Evolutionary conservation across 1,140 invertebrate species (phyloP), one percentile per base, ranked within the genome.

Genomic region (Orussus abietinus): DNA sequence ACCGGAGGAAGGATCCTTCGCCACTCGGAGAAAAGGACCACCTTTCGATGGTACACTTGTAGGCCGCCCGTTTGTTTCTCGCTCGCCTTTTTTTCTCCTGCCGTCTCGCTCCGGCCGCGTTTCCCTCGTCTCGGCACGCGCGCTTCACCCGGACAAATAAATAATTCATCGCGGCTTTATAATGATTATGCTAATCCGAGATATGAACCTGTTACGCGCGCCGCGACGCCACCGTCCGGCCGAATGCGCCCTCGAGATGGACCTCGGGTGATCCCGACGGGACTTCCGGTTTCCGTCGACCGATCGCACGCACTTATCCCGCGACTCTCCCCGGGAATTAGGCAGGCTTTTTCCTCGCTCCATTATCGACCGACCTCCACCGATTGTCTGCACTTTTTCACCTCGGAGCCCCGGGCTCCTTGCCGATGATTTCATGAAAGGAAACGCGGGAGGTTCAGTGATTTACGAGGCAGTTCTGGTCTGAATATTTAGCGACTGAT

Each of bases 91-190:
- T 42, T 38, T 45, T 28, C 20, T 37, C 20, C 4, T 14, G 40
- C 20, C 30, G 20, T 40, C 13, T 4, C 22, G 14, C 34, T 25
- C 35, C 20, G 5, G n/a, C 26, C 11, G 10, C 17, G 26, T 34
- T 32, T 26, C 6, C 15, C 21, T 11, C 13, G 15, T 30, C 22
- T 28, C 37, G 45, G 9, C 28, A 30, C 35, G 39, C 47, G 39
- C 45, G 44, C 42, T 28, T 35, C 40, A 32, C 37, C 17, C n/a
- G 46, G 47, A 55, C 51, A 57, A 51, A 64, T 65, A 65, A 65
- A 67, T 67, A 64, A 65, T 67, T 67, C 61, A 68, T 67, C 50
- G 55, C 54, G 57, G 49, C 53, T 62, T 64, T 60, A 67, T 64
- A 57, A 65, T 55, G 49, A 65, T 67, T 65, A 67, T 67, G 64